Percentiles rank a stretch among this genome's conserved stretches.
These are phyloP conservation scores for Drosophila busckii DNA, from an alignment of 1,140 invertebrate genomes.

Conservation along the genomic window DNA sequence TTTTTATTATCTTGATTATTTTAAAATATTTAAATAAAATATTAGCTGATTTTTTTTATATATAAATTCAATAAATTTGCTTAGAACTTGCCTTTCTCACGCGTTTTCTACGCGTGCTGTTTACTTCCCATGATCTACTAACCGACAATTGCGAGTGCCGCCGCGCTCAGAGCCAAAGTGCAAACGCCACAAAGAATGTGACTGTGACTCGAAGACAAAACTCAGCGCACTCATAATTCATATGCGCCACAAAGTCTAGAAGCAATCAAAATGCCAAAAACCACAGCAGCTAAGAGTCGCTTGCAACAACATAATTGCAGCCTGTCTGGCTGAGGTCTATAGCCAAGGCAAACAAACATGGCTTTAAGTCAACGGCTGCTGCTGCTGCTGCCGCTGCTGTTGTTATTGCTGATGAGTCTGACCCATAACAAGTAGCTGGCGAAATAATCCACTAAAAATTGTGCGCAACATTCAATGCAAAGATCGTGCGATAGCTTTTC, in stretches of 20 bases:
- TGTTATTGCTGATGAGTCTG: slow-evolving; percentile 50
- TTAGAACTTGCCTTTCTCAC: slow-evolving; percentile 35
- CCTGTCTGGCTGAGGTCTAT: slow-evolving; percentile 65
- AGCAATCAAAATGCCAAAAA: slow-evolving; percentile 63
- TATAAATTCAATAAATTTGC: slow-evolving; percentile 7
- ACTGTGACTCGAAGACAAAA: slow-evolving; percentile 32
- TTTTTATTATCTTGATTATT: too few species aligned
- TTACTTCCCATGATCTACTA: slow-evolving; percentile 66
- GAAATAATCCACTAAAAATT: slow-evolving; percentile 67
- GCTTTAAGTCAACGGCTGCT: slow-evolving; percentile 56
- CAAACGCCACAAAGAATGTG: slow-evolving; percentile 62
- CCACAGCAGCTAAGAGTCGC: slow-evolving; percentile 20
- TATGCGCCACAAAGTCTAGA: slow-evolving; percentile 73
- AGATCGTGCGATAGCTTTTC: slow-evolving; percentile 72
- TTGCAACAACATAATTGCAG: slow-evolving; percentile 67
- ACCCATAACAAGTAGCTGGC: slow-evolving; percentile 72
- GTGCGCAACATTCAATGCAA: slow-evolving; percentile 51
- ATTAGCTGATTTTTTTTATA: background rate
- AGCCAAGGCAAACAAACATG: slow-evolving; percentile 76
- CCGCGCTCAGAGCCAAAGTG: slow-evolving; percentile 54
- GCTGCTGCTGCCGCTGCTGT: slow-evolving; percentile 8
- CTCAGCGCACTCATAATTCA: slow-evolving; percentile 69
- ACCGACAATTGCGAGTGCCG: slow-evolving; percentile 49
- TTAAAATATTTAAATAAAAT: too few species aligned
- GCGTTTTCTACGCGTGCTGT: slow-evolving; percentile 21